Base-by-base conservation (phyloP, 1,140 invertebrate genomes). In the Capitella teleta region DNA sequence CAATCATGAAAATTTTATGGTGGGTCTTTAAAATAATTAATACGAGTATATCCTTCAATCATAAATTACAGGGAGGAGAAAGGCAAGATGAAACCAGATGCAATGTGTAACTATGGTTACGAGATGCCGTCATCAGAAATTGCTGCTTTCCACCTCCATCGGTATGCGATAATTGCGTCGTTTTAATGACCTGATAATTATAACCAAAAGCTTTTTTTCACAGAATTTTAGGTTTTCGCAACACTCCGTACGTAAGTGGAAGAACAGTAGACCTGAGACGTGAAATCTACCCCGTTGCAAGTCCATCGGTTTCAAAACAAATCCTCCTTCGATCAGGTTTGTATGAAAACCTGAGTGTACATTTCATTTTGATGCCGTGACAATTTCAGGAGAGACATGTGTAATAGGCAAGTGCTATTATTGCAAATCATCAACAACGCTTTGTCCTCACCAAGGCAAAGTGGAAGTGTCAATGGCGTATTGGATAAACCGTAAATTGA, bases 61-160 rank as follows among this genome's bases (percentile, higher is more conserved):
- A 23, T 18, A 47, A 5, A 26, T 19, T 34, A 10, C 41, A 55
- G 53, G 53, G 53, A 55, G 26, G 28, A 43, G 26, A 55, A 51
- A 25, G 53, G 53, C 10, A 26, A 47, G 5, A 51, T 52, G 53
- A 55, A 55, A 28, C 24, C n/a, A 28, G 49, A 42, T 14, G 53
- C 23, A 5, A 23, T 51, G 6, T 55, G 53, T 23, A 55, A 55
- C 30, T 44, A 38, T 41, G 53, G 53, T 23, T 55, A 43, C 25
- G 53, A 55, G 34, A 40, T 55, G 44, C 53, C 53, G 14, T 46
- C 49, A 19, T 51, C 49, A 21, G 53, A 55, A 36, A 55, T 55
- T 14, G 49, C 53, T 25, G 53, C 53, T 26, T 55, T 55, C 23
- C 53, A 55, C 30, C 44, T 55, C 24, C 53, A 55, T 37, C 18